Conservation (phyloP, 2,113 vertebrate genomes). For the Gadus chalcogrammus region DNA sequence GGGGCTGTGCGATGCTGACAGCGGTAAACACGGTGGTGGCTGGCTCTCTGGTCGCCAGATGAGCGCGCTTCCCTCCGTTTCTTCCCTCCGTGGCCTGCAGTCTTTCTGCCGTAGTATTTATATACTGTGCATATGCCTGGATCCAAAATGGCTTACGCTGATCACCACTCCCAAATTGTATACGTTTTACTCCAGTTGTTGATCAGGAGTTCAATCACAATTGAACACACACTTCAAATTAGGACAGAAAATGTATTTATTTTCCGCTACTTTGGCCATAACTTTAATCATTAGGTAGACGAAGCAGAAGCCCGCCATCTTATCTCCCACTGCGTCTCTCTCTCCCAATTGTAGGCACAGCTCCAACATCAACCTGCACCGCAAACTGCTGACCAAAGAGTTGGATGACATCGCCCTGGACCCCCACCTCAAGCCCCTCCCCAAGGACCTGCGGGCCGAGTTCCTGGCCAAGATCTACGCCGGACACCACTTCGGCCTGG, state of each 20-base stretch:
- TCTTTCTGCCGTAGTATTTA: constrained; percentile 21
- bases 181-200: neutral
- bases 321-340: constrained; percentile 20
- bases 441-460: constrained; percentile 93
- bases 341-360: constrained; percentile 82
- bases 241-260: neutral
- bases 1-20: constrained; percentile 85
- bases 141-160: neutral
- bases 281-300: no score
- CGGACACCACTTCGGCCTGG: constrained; percentile 86
- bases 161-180: no score
- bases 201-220: constrained; percentile 5
- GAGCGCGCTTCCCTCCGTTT: constrained; percentile 13
- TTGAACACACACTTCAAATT: neutral
- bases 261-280: neutral
- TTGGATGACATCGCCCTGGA: constrained; percentile 99
- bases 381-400: constrained; percentile 99
- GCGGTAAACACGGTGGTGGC: constrained; percentile 82
- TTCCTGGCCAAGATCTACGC: constrained; percentile 97
- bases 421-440: constrained; percentile 89
- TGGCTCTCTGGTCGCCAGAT: constrained; percentile 46
- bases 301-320: neutral
- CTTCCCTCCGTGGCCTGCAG: constrained; percentile 29
- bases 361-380: constrained; percentile 99
- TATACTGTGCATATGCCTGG: neutral